Base-by-base conservation (phyloP, 1,140 invertebrate species). In the Atta cephalotes region DNA sequence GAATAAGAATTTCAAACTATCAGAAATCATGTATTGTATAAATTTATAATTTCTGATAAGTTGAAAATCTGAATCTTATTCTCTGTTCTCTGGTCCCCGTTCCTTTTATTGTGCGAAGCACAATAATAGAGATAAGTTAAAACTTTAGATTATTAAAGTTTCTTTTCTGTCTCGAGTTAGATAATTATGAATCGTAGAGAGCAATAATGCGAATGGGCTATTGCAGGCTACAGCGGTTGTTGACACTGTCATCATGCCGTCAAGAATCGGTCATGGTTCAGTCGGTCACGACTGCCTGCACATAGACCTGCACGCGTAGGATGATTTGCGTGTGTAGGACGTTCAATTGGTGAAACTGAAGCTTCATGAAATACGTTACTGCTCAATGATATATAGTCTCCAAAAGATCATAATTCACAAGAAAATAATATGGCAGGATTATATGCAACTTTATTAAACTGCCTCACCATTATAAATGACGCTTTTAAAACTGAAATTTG, bases 241-340 rank as follows among this genome's bases (percentile, higher is more conserved):
- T 78, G 81, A 51, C 74, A 77, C 85, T 89, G 78, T 89, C 88
- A 89, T 31, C 62, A 49, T 56, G 58, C 62, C 39, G 87, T 89
- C 88, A 72, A 63, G 88, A 74, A 62, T 88, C 88, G 88, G 88
- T 89, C 82, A 89, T 76, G 87, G 87, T 89, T 89, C 88, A 80
- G 76, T 89, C 76, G 82, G 71, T 89, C 78, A 89, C 88, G 81
- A 85, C 12, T 62, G 53, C 71, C 39, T 68, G 58, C 72, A 66
- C 39, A 35, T 18, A 63, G 79, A 85, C 70, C 58, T 45, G n/a
- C n/a, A 39, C 58, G 39, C 31, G n/a, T 70, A 7, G 63, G 5
- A 16, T 35, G 39, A 65, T 66, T 77, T 66, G 4, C 18, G 39
- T 66, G 77, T 79, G 77, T 66, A 35, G 77, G 77, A 49, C 49